Base-by-base conservation (phyloP, 2,888 invertebrate genomes). In the Gortyna flavago region DNA sequence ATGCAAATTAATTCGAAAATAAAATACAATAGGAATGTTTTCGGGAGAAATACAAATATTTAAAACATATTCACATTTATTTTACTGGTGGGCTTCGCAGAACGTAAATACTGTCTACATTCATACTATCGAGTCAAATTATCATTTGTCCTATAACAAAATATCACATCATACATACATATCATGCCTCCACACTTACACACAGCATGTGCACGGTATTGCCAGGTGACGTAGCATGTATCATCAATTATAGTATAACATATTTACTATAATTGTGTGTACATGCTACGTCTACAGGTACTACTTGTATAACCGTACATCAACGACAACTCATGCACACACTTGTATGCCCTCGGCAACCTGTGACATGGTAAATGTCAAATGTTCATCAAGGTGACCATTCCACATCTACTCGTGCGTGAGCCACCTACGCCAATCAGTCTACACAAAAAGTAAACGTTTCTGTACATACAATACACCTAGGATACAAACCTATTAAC, bases 161-260 rank as follows among this genome's bases (percentile, higher is more conserved):
- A 92, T 93, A 93, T 93, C 94, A 93, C 93, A 93, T 90, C 89
- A 75, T 80, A 80, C 82, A 75, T 65, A 75, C 81, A 75, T 57
- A 68, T 29, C 67, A 85, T 70, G 29, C 66, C 44, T 75, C 32
- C 59, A 71, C 61, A 57, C 54, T 64, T 35, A 61, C 65, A 82
- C 35, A 35, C 65, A 21, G 5, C 72, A 75, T 66, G 44, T 51
- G 44, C 44, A 64, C 41, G 64, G 72, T 35, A 48, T 69, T 65
- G 54, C 69, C 83, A 77, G 61, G 57, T 61, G n/a, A n/a, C n/a
- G n/a, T n/a, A n/a, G n/a, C n/a, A n/a, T n/a, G n/a, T n/a, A n/a
- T n/a, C n/a, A n/a, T n/a, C n/a, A n/a, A n/a, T n/a, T n/a, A n/a
- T n/a, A n/a, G n/a, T n/a, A n/a, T n/a, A n/a, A n/a, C n/a, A n/a